Evolutionary conservation across 35 echinoderm and acorn worm genomes (phyloP), one percentile per base, ranked within the genome.

Genomic region (Lytechinus pictus): DNA sequence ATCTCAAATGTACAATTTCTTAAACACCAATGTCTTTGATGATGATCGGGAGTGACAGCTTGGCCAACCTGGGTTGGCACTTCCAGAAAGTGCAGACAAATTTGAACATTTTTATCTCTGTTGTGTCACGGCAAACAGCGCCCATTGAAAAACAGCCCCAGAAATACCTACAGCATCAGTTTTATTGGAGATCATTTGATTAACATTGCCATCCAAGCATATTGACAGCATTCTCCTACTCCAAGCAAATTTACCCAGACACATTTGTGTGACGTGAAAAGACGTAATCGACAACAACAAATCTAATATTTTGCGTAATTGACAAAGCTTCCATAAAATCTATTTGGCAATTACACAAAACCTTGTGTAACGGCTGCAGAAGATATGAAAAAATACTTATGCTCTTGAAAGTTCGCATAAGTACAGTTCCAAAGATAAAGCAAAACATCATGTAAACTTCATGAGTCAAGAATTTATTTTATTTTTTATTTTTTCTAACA

Each of bases 21-120:
- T 79, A 7, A 19, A 79, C 4, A 79, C 66, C 66, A 79, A 79
- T 79, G 66, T 79, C 66, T 79, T 79, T n/a, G 66, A 79, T 24
- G 21, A 7, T 8, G 19, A 79, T 79, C 66, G 8, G 3, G n/a
- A 79, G 66, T 79, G 19, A 79, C 66, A 79, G 66, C 4, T 79
- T 24, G 8, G 19, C 66, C 19, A 79, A 24, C 16, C 66, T 79
- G 4, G 19, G 66, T 79, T 79, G n/a, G 66, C 66, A 79, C 66
- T 79, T 79, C 66, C 66, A 79, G n/a, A n/a, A 79, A 79, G 66
- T 79, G 66, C 66, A 79, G 66, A 79, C 66, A 79, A 79, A 79
- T 79, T 79, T 79, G 66, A 79, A 79, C 66, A 79, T 79, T 79
- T 79, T 6, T 58, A 4, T 79, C 66, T 24, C 66, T 79, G 66